Percentiles rank a stretch among this genome's conserved stretches.
phyloP scores from a whole-genome alignment of 2,797 vertebrate genomes.

The Ceryle rudis region DNA sequence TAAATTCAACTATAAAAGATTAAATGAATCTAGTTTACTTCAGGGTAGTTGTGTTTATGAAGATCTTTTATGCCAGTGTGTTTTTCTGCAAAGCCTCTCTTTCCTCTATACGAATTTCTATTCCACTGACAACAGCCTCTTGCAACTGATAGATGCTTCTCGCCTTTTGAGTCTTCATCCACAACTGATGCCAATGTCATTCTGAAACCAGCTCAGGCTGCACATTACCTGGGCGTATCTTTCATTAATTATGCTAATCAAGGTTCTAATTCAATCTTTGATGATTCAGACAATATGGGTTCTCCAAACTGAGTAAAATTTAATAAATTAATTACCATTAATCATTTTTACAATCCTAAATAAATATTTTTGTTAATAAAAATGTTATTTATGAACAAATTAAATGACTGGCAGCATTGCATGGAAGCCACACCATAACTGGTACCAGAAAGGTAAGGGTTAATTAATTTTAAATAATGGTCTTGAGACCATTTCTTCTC shows the following conservation, averaged over 20 bases:
- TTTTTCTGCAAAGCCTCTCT: neutral
- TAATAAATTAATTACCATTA: neutral
- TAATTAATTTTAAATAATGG: slow-evolving; percentile 19
- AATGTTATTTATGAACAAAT: neutral
- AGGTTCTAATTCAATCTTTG: neutral
- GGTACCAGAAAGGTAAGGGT: slow-evolving; percentile 8
- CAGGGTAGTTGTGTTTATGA: neutral
- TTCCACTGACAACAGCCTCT: neutral
- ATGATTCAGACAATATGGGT: neutral
- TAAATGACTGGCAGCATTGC: neutral
- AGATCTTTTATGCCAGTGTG: neutral
- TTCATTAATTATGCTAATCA: neutral
- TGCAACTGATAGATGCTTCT: neutral
- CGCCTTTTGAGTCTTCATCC: neutral
- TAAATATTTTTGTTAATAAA: slow-evolving; percentile 38
- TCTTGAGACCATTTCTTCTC: neutral
- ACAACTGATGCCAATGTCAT: neutral
- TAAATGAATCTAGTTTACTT: neutral
- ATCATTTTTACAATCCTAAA: slow-evolving; percentile 30
- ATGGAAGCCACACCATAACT: neutral
- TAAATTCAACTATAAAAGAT: neutral
- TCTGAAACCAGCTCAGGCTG: neutral
- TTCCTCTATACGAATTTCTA: neutral
- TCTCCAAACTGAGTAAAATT: neutral
- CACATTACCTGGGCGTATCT: neutral